A percentile compares a stretch with the other conserved stretches of the same genome.
Conservation (phyloP, 2,797 vertebrate species). For the Urocyon cinereoargenteus region DNA sequence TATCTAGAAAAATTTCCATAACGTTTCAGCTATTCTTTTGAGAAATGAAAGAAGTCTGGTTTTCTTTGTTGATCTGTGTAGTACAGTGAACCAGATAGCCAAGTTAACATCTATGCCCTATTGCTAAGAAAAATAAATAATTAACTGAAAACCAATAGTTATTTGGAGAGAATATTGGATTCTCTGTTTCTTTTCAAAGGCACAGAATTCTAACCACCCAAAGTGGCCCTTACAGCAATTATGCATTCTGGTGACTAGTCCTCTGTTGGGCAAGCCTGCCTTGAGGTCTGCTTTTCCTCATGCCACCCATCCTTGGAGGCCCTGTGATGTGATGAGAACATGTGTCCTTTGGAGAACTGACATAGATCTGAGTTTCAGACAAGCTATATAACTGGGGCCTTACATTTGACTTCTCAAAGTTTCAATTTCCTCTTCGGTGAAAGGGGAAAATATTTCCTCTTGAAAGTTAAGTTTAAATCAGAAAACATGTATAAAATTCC, state of each 20-base stretch:
- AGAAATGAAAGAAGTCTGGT: slow-evolving; percentile 43
- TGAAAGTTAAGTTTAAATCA: neutral
- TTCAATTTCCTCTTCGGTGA: neutral
- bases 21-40: neutral
- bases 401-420: neutral
- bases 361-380: neutral
- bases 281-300: neutral
- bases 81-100: neutral
- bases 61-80: neutral
- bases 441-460: neutral
- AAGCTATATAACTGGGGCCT: neutral
- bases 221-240: neutral
- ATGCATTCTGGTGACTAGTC: neutral
- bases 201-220: neutral
- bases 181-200: neutral
- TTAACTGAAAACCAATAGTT: neutral
- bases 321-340: fast-evolving
- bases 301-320: neutral
- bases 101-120: neutral
- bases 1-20: slow-evolving; percentile 40
- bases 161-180: neutral
- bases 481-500: neutral
- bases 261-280: neutral
- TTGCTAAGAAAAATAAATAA: neutral
- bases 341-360: neutral